Conservation (phyloP, 2,797 vertebrate species). For the Onychomys torridus region DNA sequence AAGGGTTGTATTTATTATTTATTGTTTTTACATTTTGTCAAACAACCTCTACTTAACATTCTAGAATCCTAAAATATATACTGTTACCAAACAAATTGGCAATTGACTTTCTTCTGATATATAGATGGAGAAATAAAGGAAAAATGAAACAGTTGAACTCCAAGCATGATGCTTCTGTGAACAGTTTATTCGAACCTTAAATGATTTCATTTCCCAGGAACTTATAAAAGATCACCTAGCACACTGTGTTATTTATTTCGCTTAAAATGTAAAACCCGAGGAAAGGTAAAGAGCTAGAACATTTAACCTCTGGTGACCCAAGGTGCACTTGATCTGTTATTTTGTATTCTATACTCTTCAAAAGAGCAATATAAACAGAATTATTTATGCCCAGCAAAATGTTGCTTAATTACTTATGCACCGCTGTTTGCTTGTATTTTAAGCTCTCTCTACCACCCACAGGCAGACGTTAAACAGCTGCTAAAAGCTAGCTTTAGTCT, state of each 20-base stretch:
- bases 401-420: conserved; percentile 99
- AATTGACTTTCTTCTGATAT: not conserved
- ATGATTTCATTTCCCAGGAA: conserved; percentile 66
- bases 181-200: not conserved
- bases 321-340: conserved; percentile 90
- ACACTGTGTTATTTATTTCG: conserved; percentile 68
- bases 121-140: not conserved
- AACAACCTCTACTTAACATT: conserved; percentile 44
- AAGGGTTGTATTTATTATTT: conserved; percentile 57
- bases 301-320: conserved; percentile 92
- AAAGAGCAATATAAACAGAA: conserved; percentile 98
- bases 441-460: conserved; percentile 96
- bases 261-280: conserved; percentile 75
- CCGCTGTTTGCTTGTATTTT: conserved; percentile 94
- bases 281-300: conserved; percentile 83
- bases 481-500: conserved; percentile 96
- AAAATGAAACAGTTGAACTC: conserved; percentile 1
- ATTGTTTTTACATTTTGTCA: conserved; percentile 39
- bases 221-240: conserved; percentile 54
- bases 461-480: conserved; percentile 98
- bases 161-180: not conserved
- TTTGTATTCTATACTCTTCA: conserved; percentile 91
- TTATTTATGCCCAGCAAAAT: conserved; percentile 99
- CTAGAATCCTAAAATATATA: conserved; percentile 49
- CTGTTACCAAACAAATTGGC: conserved; percentile 45